These are phyloP conservation scores for Ostrea denselamellosa DNA, from an alignment of 1,140 invertebrate genomes.

Conservation along the genomic window DNA sequence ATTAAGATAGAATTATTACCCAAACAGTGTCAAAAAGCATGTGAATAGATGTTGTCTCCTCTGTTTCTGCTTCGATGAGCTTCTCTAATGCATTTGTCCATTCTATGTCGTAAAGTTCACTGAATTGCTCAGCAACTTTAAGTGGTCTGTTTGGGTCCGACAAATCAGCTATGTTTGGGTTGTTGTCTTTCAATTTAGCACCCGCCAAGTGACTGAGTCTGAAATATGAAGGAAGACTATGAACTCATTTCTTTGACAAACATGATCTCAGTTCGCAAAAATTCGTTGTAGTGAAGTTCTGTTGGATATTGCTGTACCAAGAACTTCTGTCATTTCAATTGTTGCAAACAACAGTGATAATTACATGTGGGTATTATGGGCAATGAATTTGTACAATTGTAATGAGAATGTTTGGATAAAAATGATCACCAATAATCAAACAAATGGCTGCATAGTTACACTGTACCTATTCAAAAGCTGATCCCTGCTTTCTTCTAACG, in stretches of 20 bases:
- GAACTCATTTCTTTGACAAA: too few species aligned
- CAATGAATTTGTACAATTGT: neutral
- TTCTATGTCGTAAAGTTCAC: constrained; percentile 38
- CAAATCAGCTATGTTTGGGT: constrained; percentile 15
- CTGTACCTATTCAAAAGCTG: neutral
- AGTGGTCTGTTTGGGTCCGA: constrained; percentile 24
- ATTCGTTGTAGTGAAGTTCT: too few species aligned
- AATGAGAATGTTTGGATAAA: neutral
- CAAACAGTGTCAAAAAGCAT: neutral
- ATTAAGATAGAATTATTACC: neutral
- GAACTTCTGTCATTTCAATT: too few species aligned
- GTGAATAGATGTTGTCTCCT: neutral
- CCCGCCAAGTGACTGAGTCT: constrained; percentile 8
- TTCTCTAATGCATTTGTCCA: constrained; percentile 3
- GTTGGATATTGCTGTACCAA: too few species aligned
- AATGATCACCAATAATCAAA: neutral
- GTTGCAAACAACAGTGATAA: too few species aligned
- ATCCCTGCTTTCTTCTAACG: neutral
- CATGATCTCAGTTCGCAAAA: too few species aligned
- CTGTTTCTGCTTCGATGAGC: neutral
- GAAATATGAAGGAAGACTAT: neutral
- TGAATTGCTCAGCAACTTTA: neutral
- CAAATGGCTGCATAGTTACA: neutral
- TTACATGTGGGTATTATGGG: neutral
- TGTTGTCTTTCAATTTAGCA: constrained; percentile 21